Evolutionary conservation across 2,797 vertebrate genomes (phyloP), one percentile per base, ranked within the genome.

Genomic region (Peromyscus nudipes): DNA sequence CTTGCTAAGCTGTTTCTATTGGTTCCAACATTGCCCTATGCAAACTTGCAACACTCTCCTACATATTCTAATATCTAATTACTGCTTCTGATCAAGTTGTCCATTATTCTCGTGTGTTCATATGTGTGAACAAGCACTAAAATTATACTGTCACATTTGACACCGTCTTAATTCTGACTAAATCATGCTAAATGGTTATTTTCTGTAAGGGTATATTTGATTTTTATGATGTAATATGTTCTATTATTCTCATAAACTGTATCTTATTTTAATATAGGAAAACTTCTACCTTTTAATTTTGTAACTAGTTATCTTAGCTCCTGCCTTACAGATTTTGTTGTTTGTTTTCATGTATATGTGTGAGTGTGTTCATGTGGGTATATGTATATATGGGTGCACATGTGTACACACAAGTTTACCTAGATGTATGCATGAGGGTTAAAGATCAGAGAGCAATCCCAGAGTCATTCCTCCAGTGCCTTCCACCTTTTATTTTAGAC

Each of bases 211-310:
- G 57, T 84, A 9, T 80, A 75, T 82, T 91, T 92, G 52, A 82
- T 88, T 31, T 93, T 88, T 79, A 71, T 65, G 10, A 69, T 80
- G n/a, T 21, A 52, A 16, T 81, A 12, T 64, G 6, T 77, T 86
- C 64, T 64, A 7, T 31, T 79, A 3, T 10, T 93, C 89, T 93
- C 62, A 25, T 85, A 89, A 76, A 43, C 6, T n/a, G 77, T 91
- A 4, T 60, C 43, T 52, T 75, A 64, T 89, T 80, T 75, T 6
- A 55, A 31, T 31, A 52, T 37, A 86, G 23, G 10, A 60, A 40
- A 92, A 37, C 64, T 76, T 25, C 27, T 91, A 82, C 29, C 71
- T 89, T 94, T 94, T 88, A 91, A 62, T 75, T 94, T 84, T 80
- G 29, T 71, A 77, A 62, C 27, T 76, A 67, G 25, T 16, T 67